These are phyloP conservation scores for Polypedilum pembai DNA, from an alignment of 1,140 invertebrate genomes.

Conservation along the genomic window DNA sequence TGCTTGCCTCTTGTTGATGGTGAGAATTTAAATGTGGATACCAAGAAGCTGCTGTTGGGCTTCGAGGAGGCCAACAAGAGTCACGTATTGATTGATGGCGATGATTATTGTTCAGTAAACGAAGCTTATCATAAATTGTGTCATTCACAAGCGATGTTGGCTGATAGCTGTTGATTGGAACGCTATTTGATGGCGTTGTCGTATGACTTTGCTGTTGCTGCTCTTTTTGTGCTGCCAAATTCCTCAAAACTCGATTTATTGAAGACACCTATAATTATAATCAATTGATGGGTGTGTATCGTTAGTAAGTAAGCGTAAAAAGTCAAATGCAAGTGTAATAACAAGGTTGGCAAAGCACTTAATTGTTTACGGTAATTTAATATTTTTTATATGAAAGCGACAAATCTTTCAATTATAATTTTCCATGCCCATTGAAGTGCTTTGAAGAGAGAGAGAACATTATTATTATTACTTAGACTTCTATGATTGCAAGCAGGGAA, in stretches of 20 bases:
- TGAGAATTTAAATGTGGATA: constrained; percentile 35
- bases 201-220: constrained; percentile 47
- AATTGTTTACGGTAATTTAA: constrained; percentile 28
- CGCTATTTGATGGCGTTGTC: constrained; percentile 29
- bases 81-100: constrained; percentile 13
- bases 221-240: constrained; percentile 86
- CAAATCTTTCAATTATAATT: constrained; percentile 3
- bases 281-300: background rate
- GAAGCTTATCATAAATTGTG: constrained; percentile 75
- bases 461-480: constrained; percentile 20
- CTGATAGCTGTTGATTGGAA: background rate
- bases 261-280: constrained; percentile 76
- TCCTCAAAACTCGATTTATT: constrained; percentile 95
- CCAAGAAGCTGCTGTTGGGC: constrained; percentile 35
- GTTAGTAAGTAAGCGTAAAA: background rate
- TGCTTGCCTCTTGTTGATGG: background rate
- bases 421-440: constrained; percentile 15
- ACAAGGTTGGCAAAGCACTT: constrained; percentile 2
- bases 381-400: constrained; percentile 12
- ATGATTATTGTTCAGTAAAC: constrained; percentile 69
- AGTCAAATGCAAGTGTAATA: background rate
- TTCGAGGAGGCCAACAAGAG: constrained; percentile 28
- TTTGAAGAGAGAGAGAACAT: background rate
- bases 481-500: constrained; percentile 7
- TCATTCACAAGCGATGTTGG: constrained; percentile 46